Base-by-base conservation (phyloP, 2,888 invertebrate species). In the Philereme vetulata region DNA sequence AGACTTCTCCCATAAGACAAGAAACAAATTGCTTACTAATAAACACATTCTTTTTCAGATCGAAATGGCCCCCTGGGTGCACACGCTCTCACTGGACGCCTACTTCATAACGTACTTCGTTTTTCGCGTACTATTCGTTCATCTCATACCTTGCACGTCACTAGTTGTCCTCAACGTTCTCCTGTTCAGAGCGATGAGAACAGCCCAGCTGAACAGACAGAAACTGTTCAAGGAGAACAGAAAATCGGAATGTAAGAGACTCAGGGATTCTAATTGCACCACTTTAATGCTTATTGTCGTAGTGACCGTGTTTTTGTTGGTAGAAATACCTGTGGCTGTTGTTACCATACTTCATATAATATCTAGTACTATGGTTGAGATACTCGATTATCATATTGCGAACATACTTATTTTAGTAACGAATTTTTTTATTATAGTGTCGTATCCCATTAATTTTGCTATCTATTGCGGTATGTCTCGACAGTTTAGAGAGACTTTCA, bases 391-490 rank as follows among this genome's bases (percentile, higher is more conserved):
- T 75, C 93, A 95, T 67, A 94, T 96, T 53, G 96, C 96, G 10
- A 96, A 96, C 78, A 93, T 95, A 32, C 93, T 96, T 65, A 95
- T 97, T 59, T 84, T 96, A 64, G 95, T 97, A 78, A 97, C 97
- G 8, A 98, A 98, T 90, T 97, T 98, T 88, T 96, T 97, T 82
- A 96, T 98, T 63, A 95, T 98, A 60, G 94, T 97, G 43, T 97
- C 97, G 49, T 98, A 98, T 86, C 98, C 98, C 8, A 96, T 98
- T 60, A 98, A 98, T 84, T 98, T 98, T 78, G 98, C 97, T 62
- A 98, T 98, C 68, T 98, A 98, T 80, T 98, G 98, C 82, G 98
- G 98, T 32, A 99, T 98, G 98, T 97, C 97, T 38, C 93, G 97
- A 38, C 97, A 97, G 82, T 98, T 98, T 85, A 93, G 98, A 52